Conservation (phyloP, 2,888 invertebrate genomes). For the Drosophila mimetica region DNA sequence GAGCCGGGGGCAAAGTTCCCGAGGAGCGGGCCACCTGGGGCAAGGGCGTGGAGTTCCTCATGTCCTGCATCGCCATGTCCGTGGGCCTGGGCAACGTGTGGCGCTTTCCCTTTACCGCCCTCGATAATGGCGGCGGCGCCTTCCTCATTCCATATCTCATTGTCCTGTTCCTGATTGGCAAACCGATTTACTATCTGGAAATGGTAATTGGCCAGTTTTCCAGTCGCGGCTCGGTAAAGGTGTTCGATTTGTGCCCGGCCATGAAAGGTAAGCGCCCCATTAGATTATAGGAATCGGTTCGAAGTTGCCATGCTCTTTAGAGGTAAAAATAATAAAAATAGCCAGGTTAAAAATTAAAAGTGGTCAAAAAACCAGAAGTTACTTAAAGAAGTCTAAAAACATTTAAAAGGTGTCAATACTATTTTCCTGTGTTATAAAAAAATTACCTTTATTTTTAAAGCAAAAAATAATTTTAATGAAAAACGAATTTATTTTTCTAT, state of each 20-base stretch:
- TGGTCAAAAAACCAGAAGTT: not conserved
- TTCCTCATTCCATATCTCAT: conserved; percentile 88
- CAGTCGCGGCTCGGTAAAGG: conserved; percentile 88
- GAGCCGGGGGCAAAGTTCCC: conserved; percentile 35
- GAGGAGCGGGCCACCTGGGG: conserved; percentile 83
- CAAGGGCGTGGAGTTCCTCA: conserved; percentile 83
- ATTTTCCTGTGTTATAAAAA: no score
- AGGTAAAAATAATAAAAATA: not conserved
- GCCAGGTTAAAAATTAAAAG: no score
- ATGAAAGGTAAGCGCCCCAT: conserved; percentile 87
- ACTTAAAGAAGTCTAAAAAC: not conserved
- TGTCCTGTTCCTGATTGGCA: conserved; percentile 87
- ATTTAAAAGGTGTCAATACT: not conserved
- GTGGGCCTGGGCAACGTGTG: conserved; percentile 89
- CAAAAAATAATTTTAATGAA: no score
- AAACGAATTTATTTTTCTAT: no score
- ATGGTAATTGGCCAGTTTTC: conserved; percentile 90
- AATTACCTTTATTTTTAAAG: no score
- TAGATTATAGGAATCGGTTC: not conserved
- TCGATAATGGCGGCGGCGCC: conserved; percentile 89
- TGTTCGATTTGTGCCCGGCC: conserved; percentile 88
- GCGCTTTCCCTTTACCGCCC: conserved; percentile 88
- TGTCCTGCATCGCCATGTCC: conserved; percentile 86
- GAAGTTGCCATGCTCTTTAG: conserved; percentile 36
- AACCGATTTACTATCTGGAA: conserved; percentile 90